These are phyloP conservation scores for Xiphorhynchus elegans DNA, from an alignment of 2,113 vertebrate species.

Conservation along the genomic window DNA sequence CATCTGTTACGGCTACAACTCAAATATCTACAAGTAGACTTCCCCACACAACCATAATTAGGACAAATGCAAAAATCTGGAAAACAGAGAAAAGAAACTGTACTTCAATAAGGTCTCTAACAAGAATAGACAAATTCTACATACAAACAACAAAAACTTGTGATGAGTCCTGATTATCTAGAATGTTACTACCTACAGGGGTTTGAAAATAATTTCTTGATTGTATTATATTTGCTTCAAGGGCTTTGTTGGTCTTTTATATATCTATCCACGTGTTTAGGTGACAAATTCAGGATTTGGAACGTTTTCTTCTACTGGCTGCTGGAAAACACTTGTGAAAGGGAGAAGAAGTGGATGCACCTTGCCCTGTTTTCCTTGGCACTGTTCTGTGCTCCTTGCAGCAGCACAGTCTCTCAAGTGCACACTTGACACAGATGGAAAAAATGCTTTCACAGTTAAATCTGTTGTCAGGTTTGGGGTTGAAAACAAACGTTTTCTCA, in stretches of 20 bases:
- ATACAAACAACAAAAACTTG: background rate
- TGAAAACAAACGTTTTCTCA: background rate
- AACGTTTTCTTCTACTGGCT: background rate
- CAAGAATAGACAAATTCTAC: background rate
- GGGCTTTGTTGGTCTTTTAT: background rate
- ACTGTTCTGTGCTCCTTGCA: background rate
- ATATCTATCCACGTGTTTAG: background rate
- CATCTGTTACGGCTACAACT: background rate
- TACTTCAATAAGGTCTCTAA: background rate
- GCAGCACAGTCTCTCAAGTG: background rate
- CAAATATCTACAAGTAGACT: background rate
- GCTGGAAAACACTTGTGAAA: background rate
- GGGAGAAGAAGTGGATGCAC: background rate
- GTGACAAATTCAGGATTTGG: background rate
- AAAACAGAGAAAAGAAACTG: background rate
- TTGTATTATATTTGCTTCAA: background rate
- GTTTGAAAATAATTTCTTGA: background rate
- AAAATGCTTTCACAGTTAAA: background rate
- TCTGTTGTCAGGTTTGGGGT: background rate
- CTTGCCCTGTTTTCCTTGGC: background rate
- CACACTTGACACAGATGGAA: background rate
- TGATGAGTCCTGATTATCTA: background rate
- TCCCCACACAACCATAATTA: background rate
- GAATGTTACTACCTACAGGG: accelerated
- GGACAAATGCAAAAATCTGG: background rate